Base-by-base conservation (phyloP, 2,797 vertebrate species). In the Muscicapa comitata region DNA sequence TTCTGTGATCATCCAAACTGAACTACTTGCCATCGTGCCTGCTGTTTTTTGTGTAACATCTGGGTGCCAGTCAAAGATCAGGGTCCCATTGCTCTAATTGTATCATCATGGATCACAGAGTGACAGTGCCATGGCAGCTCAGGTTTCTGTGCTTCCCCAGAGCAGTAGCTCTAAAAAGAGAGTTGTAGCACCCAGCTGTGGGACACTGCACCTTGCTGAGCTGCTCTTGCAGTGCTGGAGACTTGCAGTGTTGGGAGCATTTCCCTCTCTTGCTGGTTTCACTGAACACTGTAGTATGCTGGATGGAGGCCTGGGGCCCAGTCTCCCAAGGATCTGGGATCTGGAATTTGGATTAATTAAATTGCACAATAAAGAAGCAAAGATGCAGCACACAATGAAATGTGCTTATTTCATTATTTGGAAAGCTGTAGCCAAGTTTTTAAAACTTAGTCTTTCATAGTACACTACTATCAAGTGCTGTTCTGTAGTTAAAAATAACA, bases 401-500 rank as follows among this genome's bases (percentile, higher is more conserved):
- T 24, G 19, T 79, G 23, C 76, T 59, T 62, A 17, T 10, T 68
- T 92, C 72, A 50, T 84, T 71, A 90, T 23, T 33, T n/a, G 31
- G 37, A 88, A 90, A 91, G 14, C 24, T 48, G 43, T 45, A 66
- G 48, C 50, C 47, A 23, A 74, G 47, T 42, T 95, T 87, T 79
- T 76, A 50, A 66, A 83, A 65, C 28, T n/a, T 43, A 40, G 25
- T 40, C 21, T 70, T 94, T 93, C 28, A 7, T 86, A 85, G 38
- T 81, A 68, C 5, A 9, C 19, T 88, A 70, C 50, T 74, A 92
- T 79, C 33, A 88, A 82, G 71, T 74, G 26, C 70, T 88, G 45
- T 84, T 47, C 73, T 90, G 10, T 42, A 61, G 82, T 67, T 97
- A 94, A 90, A 95, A 95, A 95, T 90, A 92, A 79, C 51, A 66